These are phyloP conservation scores for Menidia beryllina DNA, from an alignment of 2,113 vertebrate genomes.

Conservation along the genomic window DNA sequence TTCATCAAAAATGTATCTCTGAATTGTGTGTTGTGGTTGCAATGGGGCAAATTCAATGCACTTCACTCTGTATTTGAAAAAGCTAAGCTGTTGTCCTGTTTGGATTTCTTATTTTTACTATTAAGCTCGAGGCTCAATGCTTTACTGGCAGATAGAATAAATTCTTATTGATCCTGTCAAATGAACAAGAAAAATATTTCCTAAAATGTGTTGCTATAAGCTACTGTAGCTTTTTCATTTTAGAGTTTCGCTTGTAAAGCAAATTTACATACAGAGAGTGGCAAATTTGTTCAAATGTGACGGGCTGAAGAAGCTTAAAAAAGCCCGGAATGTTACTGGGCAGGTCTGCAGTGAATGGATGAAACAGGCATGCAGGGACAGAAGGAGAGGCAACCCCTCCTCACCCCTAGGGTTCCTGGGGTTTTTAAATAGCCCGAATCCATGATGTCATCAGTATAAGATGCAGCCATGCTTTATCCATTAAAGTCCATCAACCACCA, in stretches of 20 bases:
- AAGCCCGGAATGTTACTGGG: background rate
- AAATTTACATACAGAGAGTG: background rate
- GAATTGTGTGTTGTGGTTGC: too few species aligned
- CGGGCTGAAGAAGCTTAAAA: background rate
- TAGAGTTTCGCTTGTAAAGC: too few species aligned
- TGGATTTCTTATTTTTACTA: background rate
- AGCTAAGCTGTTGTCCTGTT: background rate
- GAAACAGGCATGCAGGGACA: conserved; percentile 12
- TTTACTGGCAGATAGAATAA: background rate
- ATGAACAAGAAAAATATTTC: conserved; percentile 10
- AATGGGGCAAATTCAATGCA: too few species aligned
- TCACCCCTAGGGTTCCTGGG: conserved; percentile 61
- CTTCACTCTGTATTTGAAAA: too few species aligned
- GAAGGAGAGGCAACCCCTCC: conserved; percentile 52
- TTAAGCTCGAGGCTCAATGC: background rate
- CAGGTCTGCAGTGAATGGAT: background rate
- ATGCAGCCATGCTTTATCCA: conserved; percentile 33
- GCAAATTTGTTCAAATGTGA: background rate
- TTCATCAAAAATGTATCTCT: too few species aligned
- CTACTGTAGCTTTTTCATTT: background rate
- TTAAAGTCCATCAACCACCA: conserved; percentile 47
- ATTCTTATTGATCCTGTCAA: background rate
- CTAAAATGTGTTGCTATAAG: conserved; percentile 8
- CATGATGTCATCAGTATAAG: conserved; percentile 61
- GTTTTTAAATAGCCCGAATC: conserved; percentile 65